Conservation (phyloP, 2,888 invertebrate species). For the Brachycybe producta region DNA sequence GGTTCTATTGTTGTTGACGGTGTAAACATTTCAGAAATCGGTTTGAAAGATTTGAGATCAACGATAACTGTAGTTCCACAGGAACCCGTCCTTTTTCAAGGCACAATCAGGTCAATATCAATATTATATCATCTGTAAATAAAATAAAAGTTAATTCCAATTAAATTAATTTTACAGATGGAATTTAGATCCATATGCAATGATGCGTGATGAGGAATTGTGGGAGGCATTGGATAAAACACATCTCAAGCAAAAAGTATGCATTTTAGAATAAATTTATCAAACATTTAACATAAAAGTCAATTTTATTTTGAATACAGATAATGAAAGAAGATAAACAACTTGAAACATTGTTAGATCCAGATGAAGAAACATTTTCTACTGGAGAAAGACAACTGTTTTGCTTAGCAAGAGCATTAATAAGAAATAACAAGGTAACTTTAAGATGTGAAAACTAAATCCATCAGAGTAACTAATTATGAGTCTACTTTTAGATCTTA, state of each 20-base stretch:
- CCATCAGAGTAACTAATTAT: no score
- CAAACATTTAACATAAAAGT: not conserved
- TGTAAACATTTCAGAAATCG: slow-evolving; percentile 38
- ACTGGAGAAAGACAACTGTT: slow-evolving; percentile 32
- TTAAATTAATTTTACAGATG: slow-evolving; percentile 28
- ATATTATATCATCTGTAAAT: not conserved
- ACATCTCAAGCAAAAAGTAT: slow-evolving; percentile 31
- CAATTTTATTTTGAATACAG: slow-evolving; percentile 17
- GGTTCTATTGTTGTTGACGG: slow-evolving; percentile 43
- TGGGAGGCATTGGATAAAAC: slow-evolving; percentile 39
- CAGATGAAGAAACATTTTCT: slow-evolving; percentile 25
- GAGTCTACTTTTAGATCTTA: slow-evolving; percentile 35
- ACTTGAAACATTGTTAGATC: slow-evolving; percentile 19
- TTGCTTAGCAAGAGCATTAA: slow-evolving; percentile 30
- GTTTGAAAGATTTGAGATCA: slow-evolving; percentile 31
- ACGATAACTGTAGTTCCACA: slow-evolving; percentile 30
- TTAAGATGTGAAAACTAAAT: no score
- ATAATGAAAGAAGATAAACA: slow-evolving; percentile 25
- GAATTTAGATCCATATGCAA: slow-evolving; percentile 38
- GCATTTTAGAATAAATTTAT: no score
- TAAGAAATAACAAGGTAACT: slow-evolving; percentile 30
- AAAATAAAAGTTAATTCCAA: not conserved
- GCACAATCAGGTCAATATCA: slow-evolving; percentile 25
- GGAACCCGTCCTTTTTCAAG: slow-evolving; percentile 31
- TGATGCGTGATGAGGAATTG: slow-evolving; percentile 33